A percentile compares a stretch with the other conserved stretches of the same genome.
These are phyloP conservation scores for Varanus komodoensis DNA, from an alignment of 2,113 vertebrate species.

Conservation along the genomic window DNA sequence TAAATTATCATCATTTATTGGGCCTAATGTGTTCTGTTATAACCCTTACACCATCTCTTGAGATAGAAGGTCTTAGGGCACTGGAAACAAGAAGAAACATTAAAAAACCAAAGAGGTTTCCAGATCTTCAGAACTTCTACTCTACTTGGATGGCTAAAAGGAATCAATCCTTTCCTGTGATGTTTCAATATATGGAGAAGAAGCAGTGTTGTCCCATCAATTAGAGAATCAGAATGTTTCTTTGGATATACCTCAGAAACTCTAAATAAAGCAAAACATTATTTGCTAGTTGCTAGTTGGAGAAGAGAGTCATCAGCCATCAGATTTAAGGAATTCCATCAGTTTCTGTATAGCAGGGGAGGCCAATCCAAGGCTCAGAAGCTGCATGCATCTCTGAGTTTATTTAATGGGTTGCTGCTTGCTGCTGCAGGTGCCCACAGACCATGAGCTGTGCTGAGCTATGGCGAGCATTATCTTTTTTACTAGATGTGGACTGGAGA, in stretches of 20 bases:
- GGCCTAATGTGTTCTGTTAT: neutral
- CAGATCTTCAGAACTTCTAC: neutral
- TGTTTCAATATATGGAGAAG: neutral
- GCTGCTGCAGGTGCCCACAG: no score
- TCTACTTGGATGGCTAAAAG: neutral
- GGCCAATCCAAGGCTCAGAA: no score
- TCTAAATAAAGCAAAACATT: neutral
- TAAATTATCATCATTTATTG: neutral
- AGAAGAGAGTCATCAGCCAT: neutral
- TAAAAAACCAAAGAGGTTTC: neutral
- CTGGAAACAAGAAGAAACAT: neutral
- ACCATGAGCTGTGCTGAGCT: neutral
- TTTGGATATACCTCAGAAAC: neutral
- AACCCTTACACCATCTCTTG: no score
- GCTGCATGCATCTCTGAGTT: no score
- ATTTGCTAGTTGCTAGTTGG: neutral
- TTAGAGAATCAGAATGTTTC: neutral
- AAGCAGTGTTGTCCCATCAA: neutral
- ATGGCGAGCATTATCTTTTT: neutral
- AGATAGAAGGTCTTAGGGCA: neutral
- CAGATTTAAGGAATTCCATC: neutral
- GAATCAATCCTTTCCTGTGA: neutral
- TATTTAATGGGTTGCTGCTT: no score
- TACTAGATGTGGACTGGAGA: neutral
- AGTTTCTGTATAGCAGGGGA: neutral